Evolutionary conservation across 2,888 invertebrate species (phyloP).

Genomic region (Euphydryas editha): DNA sequence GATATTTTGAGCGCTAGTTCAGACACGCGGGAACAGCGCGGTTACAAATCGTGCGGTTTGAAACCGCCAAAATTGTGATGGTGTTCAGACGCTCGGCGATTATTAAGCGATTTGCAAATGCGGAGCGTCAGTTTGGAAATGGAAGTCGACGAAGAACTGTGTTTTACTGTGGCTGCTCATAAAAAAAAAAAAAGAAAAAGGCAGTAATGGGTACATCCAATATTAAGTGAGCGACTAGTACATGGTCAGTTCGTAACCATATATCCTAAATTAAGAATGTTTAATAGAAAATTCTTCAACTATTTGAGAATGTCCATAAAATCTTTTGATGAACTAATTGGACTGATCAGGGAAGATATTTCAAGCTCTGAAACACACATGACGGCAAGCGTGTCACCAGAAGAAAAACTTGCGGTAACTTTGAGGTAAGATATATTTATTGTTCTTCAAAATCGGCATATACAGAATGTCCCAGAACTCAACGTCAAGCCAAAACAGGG

Average conservation of each 20-base stretch:
- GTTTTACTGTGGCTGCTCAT: too few relatives aligned
- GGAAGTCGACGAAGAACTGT: too few relatives aligned
- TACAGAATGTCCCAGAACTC: not conserved
- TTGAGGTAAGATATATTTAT: not conserved
- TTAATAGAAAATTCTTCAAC: not conserved
- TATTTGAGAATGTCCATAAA: not conserved
- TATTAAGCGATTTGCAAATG: too few relatives aligned
- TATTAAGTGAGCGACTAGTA: slow-evolving; percentile 42
- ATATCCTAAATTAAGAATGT: slow-evolving; percentile 42
- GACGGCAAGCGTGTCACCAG: not conserved
- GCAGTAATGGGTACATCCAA: slow-evolving; percentile 40
- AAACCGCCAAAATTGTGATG: too few relatives aligned
- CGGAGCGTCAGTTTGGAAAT: too few relatives aligned
- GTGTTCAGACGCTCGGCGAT: too few relatives aligned
- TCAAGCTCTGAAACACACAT: not conserved
- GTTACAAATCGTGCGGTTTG: too few relatives aligned
- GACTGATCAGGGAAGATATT: not conserved
- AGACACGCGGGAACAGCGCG: too few relatives aligned
- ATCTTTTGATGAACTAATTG: not conserved
- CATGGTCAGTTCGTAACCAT: slow-evolving; percentile 48
- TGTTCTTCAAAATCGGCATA: not conserved
- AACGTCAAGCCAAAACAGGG: not conserved
- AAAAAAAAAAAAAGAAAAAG: not conserved
- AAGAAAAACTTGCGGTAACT: not conserved
- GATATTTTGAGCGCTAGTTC: too few relatives aligned